Conservation (phyloP, 1,140 invertebrate genomes). For the Periplaneta americana region DNA sequence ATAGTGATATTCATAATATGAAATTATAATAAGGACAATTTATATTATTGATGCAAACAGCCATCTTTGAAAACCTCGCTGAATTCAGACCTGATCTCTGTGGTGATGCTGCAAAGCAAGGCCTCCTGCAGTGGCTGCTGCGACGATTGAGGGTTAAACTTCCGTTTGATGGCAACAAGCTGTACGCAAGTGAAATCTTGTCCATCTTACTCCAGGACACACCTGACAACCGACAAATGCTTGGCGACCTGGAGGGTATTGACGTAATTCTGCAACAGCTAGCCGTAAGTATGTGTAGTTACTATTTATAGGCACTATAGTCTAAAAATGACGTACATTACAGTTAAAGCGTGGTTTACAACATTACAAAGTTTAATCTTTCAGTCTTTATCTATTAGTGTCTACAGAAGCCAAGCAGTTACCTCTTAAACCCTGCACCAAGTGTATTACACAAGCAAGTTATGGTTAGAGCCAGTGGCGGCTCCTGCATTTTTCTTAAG, state of each 20-base stretch:
- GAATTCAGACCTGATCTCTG: slow-evolving; percentile 85
- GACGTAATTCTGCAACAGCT: slow-evolving; percentile 94
- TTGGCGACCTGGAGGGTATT: slow-evolving; percentile 93
- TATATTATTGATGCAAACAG: slow-evolving; percentile 36
- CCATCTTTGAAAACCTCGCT: slow-evolving; percentile 86
- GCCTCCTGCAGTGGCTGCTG: slow-evolving; percentile 87
- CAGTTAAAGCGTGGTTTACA: too few relatives aligned
- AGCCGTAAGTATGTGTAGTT: slow-evolving; percentile 66
- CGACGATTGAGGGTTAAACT: slow-evolving; percentile 81
- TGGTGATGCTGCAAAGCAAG: slow-evolving; percentile 79
- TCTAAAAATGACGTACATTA: too few relatives aligned
- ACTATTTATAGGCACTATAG: too few relatives aligned
- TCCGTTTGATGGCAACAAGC: slow-evolving; percentile 93
- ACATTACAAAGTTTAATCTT: too few relatives aligned
- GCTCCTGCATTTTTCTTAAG: too few relatives aligned
- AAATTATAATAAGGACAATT: background rate
- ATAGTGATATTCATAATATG: too few relatives aligned
- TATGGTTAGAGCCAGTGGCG: too few relatives aligned
- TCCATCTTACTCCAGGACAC: slow-evolving; percentile 92
- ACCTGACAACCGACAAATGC: slow-evolving; percentile 71
- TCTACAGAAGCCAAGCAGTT: too few relatives aligned
- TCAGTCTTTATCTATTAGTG: too few relatives aligned
- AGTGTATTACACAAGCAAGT: too few relatives aligned
- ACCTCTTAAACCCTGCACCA: too few relatives aligned
- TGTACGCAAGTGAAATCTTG: slow-evolving; percentile 94